Conservation (phyloP, 92 coral and sea anemone species). For the Zoanthus solanderi region DNA sequence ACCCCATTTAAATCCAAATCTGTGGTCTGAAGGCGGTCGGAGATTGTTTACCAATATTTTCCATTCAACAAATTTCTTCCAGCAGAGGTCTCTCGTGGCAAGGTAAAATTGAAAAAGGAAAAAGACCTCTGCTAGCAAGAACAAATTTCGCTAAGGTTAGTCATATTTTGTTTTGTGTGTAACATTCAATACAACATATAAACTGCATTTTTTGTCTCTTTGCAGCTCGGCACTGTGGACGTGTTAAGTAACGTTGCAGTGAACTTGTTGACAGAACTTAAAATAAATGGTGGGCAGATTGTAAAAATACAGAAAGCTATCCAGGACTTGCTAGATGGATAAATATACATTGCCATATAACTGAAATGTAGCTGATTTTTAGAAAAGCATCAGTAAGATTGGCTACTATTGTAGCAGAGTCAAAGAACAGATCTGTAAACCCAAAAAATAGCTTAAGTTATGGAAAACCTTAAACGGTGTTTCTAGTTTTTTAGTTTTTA, state of each 20-base stretch:
- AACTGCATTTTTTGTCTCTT: slow-evolving; percentile 11
- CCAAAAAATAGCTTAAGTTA: slow-evolving; percentile 11
- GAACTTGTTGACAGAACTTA: slow-evolving; percentile 18
- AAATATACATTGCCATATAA: slow-evolving; percentile 26
- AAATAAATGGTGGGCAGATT: slow-evolving; percentile 32
- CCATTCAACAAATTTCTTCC: slow-evolving; percentile 1
- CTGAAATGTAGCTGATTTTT: slow-evolving; percentile 14
- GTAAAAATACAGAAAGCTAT: slow-evolving; percentile 26
- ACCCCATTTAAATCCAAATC: background rate
- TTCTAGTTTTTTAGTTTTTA: background rate
- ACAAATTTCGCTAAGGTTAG: background rate
- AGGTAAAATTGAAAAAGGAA: background rate
- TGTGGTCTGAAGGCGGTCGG: background rate
- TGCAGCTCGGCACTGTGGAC: slow-evolving; percentile 21
- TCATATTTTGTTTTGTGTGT: slow-evolving; percentile 5
- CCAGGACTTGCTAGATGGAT: slow-evolving; percentile 33
- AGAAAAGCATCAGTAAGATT: slow-evolving; percentile 7
- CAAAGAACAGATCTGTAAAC: slow-evolving; percentile 14
- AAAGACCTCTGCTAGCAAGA: background rate
- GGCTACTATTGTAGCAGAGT: slow-evolving; percentile 12
- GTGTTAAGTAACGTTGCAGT: background rate
- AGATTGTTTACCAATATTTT: slow-evolving; percentile 2
- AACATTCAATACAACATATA: slow-evolving; percentile 1
- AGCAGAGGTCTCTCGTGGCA: background rate
- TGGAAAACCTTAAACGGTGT: background rate